Evolutionary conservation across 2,797 vertebrate species (phyloP), one percentile per base, ranked within the genome.

Genomic region (Pipistrellus nathusii): DNA sequence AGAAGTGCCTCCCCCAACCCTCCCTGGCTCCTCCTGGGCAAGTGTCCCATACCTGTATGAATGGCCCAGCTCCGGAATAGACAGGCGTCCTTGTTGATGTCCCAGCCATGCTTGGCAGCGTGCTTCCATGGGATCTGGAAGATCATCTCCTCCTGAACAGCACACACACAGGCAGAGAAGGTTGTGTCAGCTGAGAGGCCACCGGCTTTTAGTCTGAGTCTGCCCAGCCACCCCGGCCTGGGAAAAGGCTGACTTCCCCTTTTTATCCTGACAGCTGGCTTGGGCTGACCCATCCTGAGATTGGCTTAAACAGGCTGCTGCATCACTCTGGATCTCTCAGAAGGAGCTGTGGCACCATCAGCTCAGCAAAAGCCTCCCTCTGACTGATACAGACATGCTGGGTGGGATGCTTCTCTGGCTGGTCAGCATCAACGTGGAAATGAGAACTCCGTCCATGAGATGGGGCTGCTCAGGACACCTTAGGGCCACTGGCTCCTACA

Each of bases 61-160:
- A 99, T 98, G 96, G 99, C 99, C 99, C 99, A 99, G 85, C 98
- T 97, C 85, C 99, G 98, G 98, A 99, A 99, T 7, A 99, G 98
- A 96, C 98, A 98, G 4, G 99, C 99, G 0, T 99, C 99, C 95
- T 99, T 99, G 94, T 99, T 98, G 97, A 99, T 97, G 94, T 99
- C 98, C 99, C 99, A 99, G 80, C 99, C 99, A 0, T 99, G 99
- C 30, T 99, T 99, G 53, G 99, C 99, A 1, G 99, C 99, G 0
- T 99, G 99, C 86, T 99, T 99, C 99, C 99, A 99, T 0, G 99
- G 99, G 90, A 99, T 99, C 17, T 99, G 99, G 97, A 99, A 99
- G 88, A 98, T 98, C 66, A 96, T 99, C 96, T 99, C 98, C 0
- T 99, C 99, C 99, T 99, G 92, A 69, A 97, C 2, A 30, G 94